Evolutionary conservation across 2,113 vertebrate species (phyloP), one percentile per base, ranked within the genome.

Genomic region (Alethe diademata): DNA sequence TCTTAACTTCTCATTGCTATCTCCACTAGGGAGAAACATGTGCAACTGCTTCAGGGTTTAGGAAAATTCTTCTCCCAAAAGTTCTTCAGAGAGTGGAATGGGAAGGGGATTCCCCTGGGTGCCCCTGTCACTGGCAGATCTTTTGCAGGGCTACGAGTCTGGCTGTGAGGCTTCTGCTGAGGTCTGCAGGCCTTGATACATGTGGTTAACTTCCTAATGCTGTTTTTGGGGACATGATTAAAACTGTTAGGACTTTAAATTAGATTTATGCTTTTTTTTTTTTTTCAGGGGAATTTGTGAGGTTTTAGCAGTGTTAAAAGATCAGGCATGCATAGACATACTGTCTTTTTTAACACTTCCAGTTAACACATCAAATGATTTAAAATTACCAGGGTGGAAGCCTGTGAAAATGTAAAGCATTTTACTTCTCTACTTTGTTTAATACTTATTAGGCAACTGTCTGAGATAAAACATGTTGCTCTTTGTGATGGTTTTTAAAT

Each of bases 61-160:
- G 58, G 35, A 73, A 40, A 43, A 24, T 48, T 58, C 8, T 58
- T 62, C 33, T 78, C 14, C 18, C 14, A 5, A 10, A 48, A 58
- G 12, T 36, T 17, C 54, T 84, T 35, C 43, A 24, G 47, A 24
- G 25, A 17, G 16, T 5, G 11, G 28, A 17, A 7, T 1, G 7
- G 45, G 36, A 47, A 54, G 29, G 22, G 19, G 8, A 14, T 40
- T 69, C 24, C 3, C 16, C 31, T 19, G 5, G 6, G 3, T 22
- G 23, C 2, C 5, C 10, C 23, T 20, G 1, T 53, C 60, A 35
- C 35, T 23, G 51, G 11, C 36, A 53, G 35, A 24, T 22, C 69
- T 79, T 79, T 50, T 12, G 0, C 11, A 28, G 10, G 24, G 14
- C 36, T 42, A 16, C 0, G 0, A 14, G 51, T 38, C 38, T 38